A percentile compares a stretch with the other conserved stretches of the same genome.
These are phyloP conservation scores for Pangasianodon hypophthalmus DNA, from an alignment of 2,113 vertebrate species.

Conservation along the genomic window DNA sequence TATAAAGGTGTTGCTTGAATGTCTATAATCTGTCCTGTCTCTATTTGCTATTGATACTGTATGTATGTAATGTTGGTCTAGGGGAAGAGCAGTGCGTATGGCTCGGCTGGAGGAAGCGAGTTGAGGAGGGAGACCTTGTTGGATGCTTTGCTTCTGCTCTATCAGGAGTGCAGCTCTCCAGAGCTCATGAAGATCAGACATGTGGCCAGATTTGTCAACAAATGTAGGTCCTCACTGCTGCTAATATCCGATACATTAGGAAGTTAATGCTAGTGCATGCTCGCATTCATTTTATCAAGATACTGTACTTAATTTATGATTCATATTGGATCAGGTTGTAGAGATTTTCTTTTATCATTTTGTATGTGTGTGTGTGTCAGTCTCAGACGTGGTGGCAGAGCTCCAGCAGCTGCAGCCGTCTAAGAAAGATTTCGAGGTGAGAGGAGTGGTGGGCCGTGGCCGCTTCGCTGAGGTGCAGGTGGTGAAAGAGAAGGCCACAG, in stretches of 20 bases:
- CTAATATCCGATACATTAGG: not conserved
- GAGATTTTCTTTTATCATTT: not conserved
- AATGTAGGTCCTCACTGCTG: conserved; percentile 79
- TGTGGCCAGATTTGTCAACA: conserved; percentile 89
- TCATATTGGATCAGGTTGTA: no score
- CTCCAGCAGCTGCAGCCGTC: conserved; percentile 84
- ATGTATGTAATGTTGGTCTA: conserved; percentile 51
- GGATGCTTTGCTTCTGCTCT: conserved; percentile 88
- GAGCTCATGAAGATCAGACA: conserved; percentile 89
- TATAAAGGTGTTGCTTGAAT: not conserved
- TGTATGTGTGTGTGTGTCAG: conserved; percentile 68
- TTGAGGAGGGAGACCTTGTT: conserved; percentile 87
- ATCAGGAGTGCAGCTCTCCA: conserved; percentile 88
- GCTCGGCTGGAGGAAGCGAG: conserved; percentile 74
- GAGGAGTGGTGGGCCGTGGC: conserved; percentile 84
- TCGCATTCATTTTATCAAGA: no score
- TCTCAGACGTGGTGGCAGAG: conserved; percentile 82
- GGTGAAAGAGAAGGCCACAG: conserved; percentile 85
- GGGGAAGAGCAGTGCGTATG: conserved; percentile 81
- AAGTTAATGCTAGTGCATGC: not conserved
- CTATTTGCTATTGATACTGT: conserved; percentile 16
- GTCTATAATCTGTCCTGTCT: not conserved
- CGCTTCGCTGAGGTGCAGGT: conserved; percentile 90
- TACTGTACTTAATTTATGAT: not conserved
- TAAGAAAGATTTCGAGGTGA: conserved; percentile 84